Conservation (phyloP, 1,140 invertebrate genomes). For the Drusus annulatus region DNA sequence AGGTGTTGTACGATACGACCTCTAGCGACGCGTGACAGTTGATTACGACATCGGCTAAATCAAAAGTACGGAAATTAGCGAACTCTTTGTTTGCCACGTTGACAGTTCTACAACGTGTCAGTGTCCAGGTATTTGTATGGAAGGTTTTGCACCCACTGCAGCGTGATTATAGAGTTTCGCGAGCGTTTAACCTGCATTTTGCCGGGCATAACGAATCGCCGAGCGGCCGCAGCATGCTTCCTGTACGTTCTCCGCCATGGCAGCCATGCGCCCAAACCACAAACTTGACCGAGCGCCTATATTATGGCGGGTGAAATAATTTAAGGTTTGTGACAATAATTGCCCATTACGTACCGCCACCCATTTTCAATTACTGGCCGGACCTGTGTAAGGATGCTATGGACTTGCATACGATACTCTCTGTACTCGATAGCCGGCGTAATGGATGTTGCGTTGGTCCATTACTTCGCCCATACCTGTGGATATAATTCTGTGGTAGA, state of each 20-base stretch:
- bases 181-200: conserved; percentile 28
- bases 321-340: conserved; percentile 55
- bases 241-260: conserved; percentile 22
- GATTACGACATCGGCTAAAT: too few relatives aligned
- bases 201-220: conserved; percentile 44
- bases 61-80: too few relatives aligned
- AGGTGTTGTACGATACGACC: too few relatives aligned
- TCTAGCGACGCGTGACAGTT: too few relatives aligned
- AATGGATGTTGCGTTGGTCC: too few relatives aligned
- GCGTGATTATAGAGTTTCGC: conserved; percentile 25
- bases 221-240: neutral
- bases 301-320: conserved; percentile 49
- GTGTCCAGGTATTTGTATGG: too few relatives aligned
- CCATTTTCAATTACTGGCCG: conserved; percentile 51
- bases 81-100: too few relatives aligned
- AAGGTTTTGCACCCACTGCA: neutral
- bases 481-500: too few relatives aligned
- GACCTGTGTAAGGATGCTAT: neutral
- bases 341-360: conserved; percentile 50
- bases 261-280: conserved; percentile 34
- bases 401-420: conserved; percentile 4
- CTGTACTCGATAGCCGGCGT: too few relatives aligned
- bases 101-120: too few relatives aligned
- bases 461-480: too few relatives aligned
- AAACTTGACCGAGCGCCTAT: conserved; percentile 48